Base-by-base conservation (phyloP, 2,797 vertebrate genomes). In the Acrocephalus scirpaceus region DNA sequence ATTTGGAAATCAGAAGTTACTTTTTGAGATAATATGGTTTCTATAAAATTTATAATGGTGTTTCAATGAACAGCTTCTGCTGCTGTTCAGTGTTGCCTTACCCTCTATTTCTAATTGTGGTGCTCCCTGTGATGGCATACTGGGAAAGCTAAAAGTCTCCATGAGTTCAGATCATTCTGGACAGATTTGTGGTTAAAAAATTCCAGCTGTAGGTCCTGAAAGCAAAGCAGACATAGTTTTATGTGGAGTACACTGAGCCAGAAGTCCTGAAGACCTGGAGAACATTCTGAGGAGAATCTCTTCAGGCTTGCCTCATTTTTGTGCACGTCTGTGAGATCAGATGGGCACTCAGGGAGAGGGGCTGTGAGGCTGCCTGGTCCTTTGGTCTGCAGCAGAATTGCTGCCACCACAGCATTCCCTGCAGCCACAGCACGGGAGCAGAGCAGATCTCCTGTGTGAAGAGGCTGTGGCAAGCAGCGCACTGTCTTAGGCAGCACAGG, bases 1-100 rank as follows among this genome's bases (percentile, higher is more conserved):
- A 84, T 86, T 95, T 94, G 60, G 64, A 88, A 88, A 95, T 73
- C 61, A 27, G 36, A 88, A 78, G 32, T 73, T 87, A 60, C 53
- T 78, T 40, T 40, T 86, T 15, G 57, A 86, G 83, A 82, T 90
- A 90, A 70, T 71, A 34, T 2, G 7, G 29, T 23, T 95, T 66
- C 74, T 88, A 21, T 45, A 70, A 86, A 87, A 76, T 54, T 84
- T 17, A 29, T 70, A 32, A 66, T 40, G 2, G 0, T 64, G 25
- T 62, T 88, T 93, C 79, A 81, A 60, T 54, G 66, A 80, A 54
- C 14, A 79, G 9, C 27, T 85, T 27, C 27, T 71, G 45, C 40
- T 65, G 21, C 69, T 70, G 13, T 54, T 86, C 47, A 36, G 26
- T 15, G 18, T 67, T 60, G 48, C 19, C 34, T 81, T 66, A 36